Percentiles rank a stretch among this genome's conserved stretches.
Conservation (phyloP, 2,113 vertebrate genomes). For the Fregata magnificens region DNA sequence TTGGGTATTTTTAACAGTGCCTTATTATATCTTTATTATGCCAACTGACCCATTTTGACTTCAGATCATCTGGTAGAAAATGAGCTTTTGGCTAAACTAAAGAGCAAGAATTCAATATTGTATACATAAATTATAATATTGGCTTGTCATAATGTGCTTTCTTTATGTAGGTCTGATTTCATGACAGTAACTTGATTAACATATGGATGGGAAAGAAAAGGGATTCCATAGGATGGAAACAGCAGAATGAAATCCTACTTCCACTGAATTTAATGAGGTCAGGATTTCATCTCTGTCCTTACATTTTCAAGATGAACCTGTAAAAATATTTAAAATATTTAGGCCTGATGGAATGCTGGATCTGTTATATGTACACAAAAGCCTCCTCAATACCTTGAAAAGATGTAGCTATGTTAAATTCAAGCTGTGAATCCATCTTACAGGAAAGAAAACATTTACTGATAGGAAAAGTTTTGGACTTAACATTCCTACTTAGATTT, state of each 20-base stretch:
- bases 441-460: neutral
- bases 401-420: neutral
- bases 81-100: neutral
- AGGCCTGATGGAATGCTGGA: neutral
- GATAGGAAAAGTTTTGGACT: neutral
- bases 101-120: neutral
- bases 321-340: neutral
- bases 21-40: constrained; percentile 35
- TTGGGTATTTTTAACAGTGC: neutral
- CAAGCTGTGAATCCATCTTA: neutral
- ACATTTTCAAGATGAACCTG: neutral
- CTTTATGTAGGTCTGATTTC: neutral
- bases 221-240: neutral
- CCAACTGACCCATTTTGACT: constrained; percentile 12
- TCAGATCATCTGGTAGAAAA: constrained; percentile 1
- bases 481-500: neutral
- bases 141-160: neutral
- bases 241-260: neutral
- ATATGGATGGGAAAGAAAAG: neutral
- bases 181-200: neutral
- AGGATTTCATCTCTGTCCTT: neutral
- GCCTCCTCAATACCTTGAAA: neutral
- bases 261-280: neutral
- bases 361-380: neutral
- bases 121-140: neutral